Conservation (phyloP, 1,140 invertebrate species). For the Temnothorax curvispinosus region DNA sequence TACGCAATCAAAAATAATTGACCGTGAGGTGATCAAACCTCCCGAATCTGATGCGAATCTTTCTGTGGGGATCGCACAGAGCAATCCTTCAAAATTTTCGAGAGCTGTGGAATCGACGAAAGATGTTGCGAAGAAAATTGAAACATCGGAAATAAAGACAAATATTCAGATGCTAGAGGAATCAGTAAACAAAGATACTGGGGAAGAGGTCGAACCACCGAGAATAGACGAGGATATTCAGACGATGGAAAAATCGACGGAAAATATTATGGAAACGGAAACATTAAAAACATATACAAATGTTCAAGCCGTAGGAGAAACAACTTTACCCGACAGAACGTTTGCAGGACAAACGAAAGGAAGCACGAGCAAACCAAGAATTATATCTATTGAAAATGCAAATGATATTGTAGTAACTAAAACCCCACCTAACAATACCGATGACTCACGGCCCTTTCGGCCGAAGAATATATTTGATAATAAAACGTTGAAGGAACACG, state of each 20-base stretch:
- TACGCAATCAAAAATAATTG: not conserved
- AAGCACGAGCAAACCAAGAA: not conserved
- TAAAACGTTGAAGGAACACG: constrained; percentile 39
- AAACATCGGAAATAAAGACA: not conserved
- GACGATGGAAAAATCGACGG: not conserved
- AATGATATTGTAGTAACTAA: constrained; percentile 60
- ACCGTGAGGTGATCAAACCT: constrained; percentile 3
- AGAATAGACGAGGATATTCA: not conserved
- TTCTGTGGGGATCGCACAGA: not conserved
- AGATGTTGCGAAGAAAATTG: not conserved
- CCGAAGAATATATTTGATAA: constrained; percentile 69
- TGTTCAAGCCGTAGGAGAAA: not conserved
- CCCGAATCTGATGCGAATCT: not conserved
- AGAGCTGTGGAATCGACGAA: constrained; percentile 7
- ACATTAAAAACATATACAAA: not conserved
- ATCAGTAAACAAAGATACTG: not conserved
- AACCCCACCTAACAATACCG: constrained; percentile 50
- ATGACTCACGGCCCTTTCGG: constrained; percentile 68
- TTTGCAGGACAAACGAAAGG: not conserved
- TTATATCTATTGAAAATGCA: constrained; percentile 64
- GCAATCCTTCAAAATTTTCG: constrained; percentile 1
- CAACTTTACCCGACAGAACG: not conserved
- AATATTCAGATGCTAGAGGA: not conserved
- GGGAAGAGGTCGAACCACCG: not conserved
- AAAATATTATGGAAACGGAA: not conserved